Percentiles rank a stretch among this genome's conserved stretches.
These are phyloP conservation scores for Bubalus kerabau DNA, from an alignment of 2,113 vertebrate genomes.

Conservation along the genomic window DNA sequence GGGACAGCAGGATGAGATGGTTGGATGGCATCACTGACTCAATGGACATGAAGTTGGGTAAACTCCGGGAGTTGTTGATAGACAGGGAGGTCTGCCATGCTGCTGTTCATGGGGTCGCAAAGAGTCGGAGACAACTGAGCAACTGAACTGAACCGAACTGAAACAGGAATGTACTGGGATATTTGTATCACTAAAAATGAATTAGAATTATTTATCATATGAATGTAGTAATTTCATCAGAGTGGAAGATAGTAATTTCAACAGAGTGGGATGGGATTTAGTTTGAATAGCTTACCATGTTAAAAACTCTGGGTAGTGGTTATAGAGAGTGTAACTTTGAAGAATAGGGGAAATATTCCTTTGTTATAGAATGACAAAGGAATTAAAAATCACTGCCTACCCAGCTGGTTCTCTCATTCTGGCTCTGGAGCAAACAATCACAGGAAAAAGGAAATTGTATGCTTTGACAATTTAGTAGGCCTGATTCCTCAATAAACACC, in stretches of 20 bases:
- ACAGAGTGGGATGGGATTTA: background rate
- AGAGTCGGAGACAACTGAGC: too few relatives aligned
- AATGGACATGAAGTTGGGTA: too few relatives aligned
- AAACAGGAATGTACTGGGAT: background rate
- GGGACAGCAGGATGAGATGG: too few relatives aligned
- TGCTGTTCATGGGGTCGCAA: too few relatives aligned
- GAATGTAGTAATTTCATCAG: background rate
- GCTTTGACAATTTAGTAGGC: slow-evolving; percentile 33
- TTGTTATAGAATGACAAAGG: background rate
- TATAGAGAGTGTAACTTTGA: background rate
- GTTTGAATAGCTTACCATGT: background rate
- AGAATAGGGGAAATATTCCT: background rate
- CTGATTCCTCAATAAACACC: slow-evolving; percentile 29
- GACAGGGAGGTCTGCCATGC: too few relatives aligned
- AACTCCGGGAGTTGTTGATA: too few relatives aligned
- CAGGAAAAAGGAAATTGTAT: slow-evolving; percentile 35
- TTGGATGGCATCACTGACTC: too few relatives aligned
- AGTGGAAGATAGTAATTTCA: too few relatives aligned
- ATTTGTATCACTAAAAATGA: background rate
- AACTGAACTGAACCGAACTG: too few relatives aligned
- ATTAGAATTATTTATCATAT: background rate
- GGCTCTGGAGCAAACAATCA: background rate
- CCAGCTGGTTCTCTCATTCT: background rate
- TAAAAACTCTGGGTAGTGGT: background rate
- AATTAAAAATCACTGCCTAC: background rate